These are phyloP conservation scores for Helostoma temminkii DNA, from an alignment of 2,797 vertebrate species.

Conservation along the genomic window DNA sequence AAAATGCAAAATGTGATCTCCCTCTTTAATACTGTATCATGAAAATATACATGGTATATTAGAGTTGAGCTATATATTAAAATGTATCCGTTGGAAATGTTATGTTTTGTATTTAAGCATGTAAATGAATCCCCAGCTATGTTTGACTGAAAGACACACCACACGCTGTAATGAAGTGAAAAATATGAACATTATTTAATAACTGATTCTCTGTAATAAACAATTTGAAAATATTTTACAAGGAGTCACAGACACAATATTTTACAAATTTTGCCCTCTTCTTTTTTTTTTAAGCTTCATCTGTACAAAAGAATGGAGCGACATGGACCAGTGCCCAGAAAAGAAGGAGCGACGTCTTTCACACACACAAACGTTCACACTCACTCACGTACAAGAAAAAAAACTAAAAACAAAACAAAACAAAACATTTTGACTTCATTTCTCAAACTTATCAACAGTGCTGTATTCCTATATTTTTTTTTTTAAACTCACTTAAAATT, in stretches of 20 bases:
- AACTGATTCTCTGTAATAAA: conserved; percentile 99
- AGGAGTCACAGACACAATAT: conserved; percentile 99
- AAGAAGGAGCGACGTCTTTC: conserved; percentile 82
- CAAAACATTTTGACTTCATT: conserved; percentile 82
- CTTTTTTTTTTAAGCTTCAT: conserved; percentile 87
- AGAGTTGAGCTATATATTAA: no score
- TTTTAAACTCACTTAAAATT: conserved; percentile 89
- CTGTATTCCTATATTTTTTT: conserved; percentile 82
- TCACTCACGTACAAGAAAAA: conserved; percentile 71
- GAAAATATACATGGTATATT: no score
- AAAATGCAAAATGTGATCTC: conserved; percentile 1
- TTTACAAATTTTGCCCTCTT: conserved; percentile 98
- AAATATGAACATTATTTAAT: conserved; percentile 99
- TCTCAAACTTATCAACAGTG: conserved; percentile 85
- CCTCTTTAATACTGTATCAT: not conserved
- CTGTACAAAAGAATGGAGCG: conserved; percentile 96
- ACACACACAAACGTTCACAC: conserved; percentile 75
- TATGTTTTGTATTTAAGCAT: not conserved
- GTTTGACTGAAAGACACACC: conserved; percentile 47
- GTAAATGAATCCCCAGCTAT: not conserved
- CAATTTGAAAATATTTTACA: conserved; percentile 99
- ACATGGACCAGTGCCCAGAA: conserved; percentile 84
- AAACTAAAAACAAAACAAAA: conserved; percentile 69
- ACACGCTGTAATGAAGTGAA: conserved; percentile 93
- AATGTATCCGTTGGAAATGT: conserved; percentile 8